Evolutionary conservation across 2,797 vertebrate genomes (phyloP).

Genomic region (Melanotaenia pygmaea): DNA sequence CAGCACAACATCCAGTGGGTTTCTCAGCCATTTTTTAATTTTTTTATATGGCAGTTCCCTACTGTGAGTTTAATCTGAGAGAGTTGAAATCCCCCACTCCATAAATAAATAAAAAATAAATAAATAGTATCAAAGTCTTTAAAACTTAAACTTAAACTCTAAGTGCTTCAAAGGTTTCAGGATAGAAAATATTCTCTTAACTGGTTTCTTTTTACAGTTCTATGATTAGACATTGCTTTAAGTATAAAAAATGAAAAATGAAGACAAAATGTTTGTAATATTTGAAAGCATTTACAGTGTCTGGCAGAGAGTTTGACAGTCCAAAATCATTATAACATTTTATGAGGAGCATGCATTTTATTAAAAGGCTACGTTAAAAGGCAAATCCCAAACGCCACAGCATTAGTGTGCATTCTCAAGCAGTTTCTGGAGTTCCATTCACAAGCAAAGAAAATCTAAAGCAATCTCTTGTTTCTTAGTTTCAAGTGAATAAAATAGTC

Average conservation of each 20-base stretch:
- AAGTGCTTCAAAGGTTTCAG: neutral
- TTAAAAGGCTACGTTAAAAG: neutral
- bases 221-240: neutral
- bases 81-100: neutral
- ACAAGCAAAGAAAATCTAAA: no score
- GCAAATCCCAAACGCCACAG: neutral
- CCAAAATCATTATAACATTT: no score
- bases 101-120: neutral
- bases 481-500: no score
- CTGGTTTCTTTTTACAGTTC: no score
- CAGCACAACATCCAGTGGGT: neutral
- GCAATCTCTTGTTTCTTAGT: no score
- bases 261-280: no score
- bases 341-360: no score
- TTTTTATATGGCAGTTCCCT: neutral
- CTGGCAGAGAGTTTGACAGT: neutral
- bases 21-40: slow-evolving; percentile 6
- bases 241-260: no score
- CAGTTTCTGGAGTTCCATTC: no score
- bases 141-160: neutral
- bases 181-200: no score
- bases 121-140: neutral
- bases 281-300: neutral
- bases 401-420: neutral
- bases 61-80: slow-evolving; percentile 1